Percentiles rank a stretch among this genome's conserved stretches.
These are phyloP conservation scores for Labrus mixtus DNA, from an alignment of 2,113 vertebrate genomes.

Conservation along the genomic window DNA sequence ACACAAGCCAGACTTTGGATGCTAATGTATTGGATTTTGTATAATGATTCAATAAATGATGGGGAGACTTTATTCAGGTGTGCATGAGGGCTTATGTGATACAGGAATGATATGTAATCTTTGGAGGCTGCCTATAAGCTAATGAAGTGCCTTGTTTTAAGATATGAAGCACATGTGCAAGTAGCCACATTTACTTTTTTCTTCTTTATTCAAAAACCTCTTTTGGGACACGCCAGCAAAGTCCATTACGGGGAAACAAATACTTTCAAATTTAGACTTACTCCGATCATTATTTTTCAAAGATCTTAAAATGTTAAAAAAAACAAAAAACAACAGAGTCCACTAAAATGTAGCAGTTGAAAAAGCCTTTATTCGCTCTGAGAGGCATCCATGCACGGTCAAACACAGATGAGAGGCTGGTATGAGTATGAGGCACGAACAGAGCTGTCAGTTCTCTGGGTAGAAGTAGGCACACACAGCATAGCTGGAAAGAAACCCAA, in stretches of 20 bases:
- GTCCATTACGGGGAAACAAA: no score
- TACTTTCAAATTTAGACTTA: not conserved
- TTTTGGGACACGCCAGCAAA: no score
- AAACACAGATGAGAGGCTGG: constrained; percentile 25
- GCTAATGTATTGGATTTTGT: no score
- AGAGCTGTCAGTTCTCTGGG: constrained; percentile 17
- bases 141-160: not conserved
- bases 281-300: not conserved
- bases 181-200: no score
- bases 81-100: no score
- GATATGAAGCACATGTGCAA: no score
- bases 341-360: not conserved
- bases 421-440: constrained; percentile 42
- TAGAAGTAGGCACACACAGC: constrained; percentile 38
- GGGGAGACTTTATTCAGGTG: not conserved
- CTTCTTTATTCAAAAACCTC: no score
- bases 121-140: not conserved
- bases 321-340: not conserved
- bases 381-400: constrained; percentile 18
- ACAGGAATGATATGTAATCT: not conserved
- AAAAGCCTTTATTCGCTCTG: constrained; percentile 63
- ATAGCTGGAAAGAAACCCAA: not conserved
- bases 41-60: not conserved
- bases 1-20: no score
- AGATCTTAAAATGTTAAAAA: not conserved